Percentiles rank a stretch among this genome's conserved stretches.
phyloP scores from a whole-genome alignment of 1,140 invertebrate species.

The Euura saliciscinereae region DNA sequence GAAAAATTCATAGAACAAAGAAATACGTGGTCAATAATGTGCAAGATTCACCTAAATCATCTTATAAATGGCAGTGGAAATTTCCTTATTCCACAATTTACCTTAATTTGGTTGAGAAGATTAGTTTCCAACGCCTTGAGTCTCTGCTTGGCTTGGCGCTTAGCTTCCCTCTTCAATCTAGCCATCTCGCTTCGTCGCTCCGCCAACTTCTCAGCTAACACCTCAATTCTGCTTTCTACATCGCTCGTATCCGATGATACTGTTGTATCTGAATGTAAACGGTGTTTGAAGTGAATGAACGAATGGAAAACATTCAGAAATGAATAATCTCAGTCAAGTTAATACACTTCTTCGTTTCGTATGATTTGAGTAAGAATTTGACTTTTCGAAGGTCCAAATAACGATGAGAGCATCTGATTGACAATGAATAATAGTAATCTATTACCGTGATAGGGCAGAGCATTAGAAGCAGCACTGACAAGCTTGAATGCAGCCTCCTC shows the following conservation, averaged over 20 bases:
- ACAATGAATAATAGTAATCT: neutral
- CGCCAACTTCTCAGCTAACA: slow-evolving; percentile 52
- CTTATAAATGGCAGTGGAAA: neutral
- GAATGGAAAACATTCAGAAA: neutral
- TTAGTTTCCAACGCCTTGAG: slow-evolving; percentile 53
- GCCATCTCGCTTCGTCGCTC: slow-evolving; percentile 53
- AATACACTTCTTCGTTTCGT: neutral
- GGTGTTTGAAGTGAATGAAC: too few relatives aligned
- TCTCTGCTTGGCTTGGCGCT: slow-evolving; percentile 52
- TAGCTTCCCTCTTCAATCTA: slow-evolving; percentile 50
- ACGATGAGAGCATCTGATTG: too few relatives aligned
- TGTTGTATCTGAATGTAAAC: slow-evolving; percentile 47
- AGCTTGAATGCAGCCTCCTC: slow-evolving; percentile 55
- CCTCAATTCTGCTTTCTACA: slow-evolving; percentile 53
- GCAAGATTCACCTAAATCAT: neutral
- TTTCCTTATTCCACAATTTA: slow-evolving; percentile 23
- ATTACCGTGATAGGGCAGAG: slow-evolving; percentile 51
- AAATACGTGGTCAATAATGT: slow-evolving; percentile 4
- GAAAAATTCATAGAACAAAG: slow-evolving; percentile 11
- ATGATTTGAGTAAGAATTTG: too few relatives aligned
- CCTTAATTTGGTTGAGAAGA: slow-evolving; percentile 56
- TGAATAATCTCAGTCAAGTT: neutral
- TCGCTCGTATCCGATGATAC: slow-evolving; percentile 56
- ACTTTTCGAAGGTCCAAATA: too few relatives aligned
- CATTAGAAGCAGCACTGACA: slow-evolving; percentile 50